phyloP scores from a whole-genome alignment of 2,797 vertebrate genomes.

The Astyanax mexicanus region DNA sequence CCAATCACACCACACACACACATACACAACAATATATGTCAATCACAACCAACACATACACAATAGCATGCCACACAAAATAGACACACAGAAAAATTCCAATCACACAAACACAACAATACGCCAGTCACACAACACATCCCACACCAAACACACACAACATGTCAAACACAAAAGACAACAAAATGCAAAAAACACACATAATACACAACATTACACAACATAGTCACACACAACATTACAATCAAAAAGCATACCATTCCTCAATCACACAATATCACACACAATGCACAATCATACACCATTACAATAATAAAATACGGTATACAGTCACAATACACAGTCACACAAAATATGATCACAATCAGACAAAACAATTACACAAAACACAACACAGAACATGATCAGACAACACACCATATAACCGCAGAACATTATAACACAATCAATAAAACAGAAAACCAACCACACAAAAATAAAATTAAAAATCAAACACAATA shows the following conservation, averaged over 20 bases:
- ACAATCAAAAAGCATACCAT: not conserved
- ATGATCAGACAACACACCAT: slow-evolving; percentile 65
- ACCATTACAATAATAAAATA: not conserved
- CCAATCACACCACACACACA: no score
- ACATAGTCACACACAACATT: not conserved
- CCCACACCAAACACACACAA: slow-evolving; percentile 23
- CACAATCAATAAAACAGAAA: slow-evolving; percentile 55
- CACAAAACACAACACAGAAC: slow-evolving; percentile 48
- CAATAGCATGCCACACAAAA: not conserved
- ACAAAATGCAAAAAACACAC: not conserved
- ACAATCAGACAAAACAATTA: not conserved
- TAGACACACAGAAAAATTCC: no score
- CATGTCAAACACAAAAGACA: not conserved
- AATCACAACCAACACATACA: not conserved
- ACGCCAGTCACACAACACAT: no score
- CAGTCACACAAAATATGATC: not conserved
- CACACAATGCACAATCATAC: not conserved
- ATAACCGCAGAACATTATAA: no score
- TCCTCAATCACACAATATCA: not conserved
- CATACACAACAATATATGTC: slow-evolving; percentile 25
- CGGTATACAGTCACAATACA: not conserved
- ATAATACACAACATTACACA: not conserved
- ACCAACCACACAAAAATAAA: not conserved
- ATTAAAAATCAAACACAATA: not conserved
- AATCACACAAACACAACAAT: slow-evolving; percentile 67